These are phyloP conservation scores for Cephalopachus bancanus DNA, from an alignment of 2,797 vertebrate genomes.

Conservation along the genomic window DNA sequence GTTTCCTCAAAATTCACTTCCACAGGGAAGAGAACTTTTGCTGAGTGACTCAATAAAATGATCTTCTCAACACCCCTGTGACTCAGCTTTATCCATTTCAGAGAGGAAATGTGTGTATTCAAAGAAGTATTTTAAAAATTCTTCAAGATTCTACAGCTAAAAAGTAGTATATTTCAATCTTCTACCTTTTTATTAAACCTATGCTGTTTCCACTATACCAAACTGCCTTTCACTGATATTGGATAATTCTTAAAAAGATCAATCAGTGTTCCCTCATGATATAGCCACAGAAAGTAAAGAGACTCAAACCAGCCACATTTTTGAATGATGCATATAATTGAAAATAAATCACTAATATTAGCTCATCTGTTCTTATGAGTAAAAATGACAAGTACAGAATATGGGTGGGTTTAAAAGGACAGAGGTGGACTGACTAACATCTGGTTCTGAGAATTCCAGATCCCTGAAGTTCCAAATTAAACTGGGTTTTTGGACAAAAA, in stretches of 20 bases:
- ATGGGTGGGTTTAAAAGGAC: not conserved
- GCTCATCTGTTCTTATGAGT: not conserved
- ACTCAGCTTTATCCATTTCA: slow-evolving; percentile 18
- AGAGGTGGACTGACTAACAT: not conserved
- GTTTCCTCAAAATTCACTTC: slow-evolving; percentile 41
- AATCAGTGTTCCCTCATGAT: not conserved
- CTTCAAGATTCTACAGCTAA: slow-evolving; percentile 20
- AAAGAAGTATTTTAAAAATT: not conserved
- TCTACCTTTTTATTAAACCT: not conserved
- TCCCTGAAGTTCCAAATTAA: slow-evolving; percentile 23
- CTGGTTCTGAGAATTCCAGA: slow-evolving; percentile 37
- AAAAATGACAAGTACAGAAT: not conserved
- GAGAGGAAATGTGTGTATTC: not conserved
- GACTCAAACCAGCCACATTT: slow-evolving; percentile 7
- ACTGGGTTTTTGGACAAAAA: slow-evolving; percentile 26
- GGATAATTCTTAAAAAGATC: not conserved
- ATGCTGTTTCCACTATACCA: not conserved
- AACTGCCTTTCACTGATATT: not conserved
- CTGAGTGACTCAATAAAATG: not conserved
- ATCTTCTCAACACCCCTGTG: not conserved
- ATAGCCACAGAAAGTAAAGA: not conserved
- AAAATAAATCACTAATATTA: slow-evolving; percentile 49
- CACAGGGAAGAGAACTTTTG: not conserved
- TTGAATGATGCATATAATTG: slow-evolving; percentile 18
- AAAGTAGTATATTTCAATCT: slow-evolving; percentile 9